Percentiles rank a stretch among this genome's conserved stretches.
Conservation (phyloP, 2,113 vertebrate genomes). For the Ciconia maguari region DNA sequence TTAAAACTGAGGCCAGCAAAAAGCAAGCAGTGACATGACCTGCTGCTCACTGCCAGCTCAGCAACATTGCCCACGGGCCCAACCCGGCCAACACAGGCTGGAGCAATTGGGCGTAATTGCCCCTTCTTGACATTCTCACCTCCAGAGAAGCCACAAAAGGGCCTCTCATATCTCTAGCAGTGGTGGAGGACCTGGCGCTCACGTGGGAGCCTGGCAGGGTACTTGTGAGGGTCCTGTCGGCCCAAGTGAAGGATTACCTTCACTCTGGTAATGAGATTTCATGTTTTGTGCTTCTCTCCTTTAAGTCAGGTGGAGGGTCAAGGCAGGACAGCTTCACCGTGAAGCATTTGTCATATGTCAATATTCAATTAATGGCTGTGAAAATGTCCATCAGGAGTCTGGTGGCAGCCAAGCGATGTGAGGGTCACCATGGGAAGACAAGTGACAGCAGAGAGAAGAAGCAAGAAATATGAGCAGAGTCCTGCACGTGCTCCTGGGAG, state of each 20-base stretch:
- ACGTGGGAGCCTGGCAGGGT: not conserved
- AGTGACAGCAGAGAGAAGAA: not conserved
- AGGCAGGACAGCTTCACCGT: not conserved
- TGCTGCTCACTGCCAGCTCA: not conserved
- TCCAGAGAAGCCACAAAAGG: not conserved
- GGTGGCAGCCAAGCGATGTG: not conserved
- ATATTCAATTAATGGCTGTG: slow-evolving; percentile 20
- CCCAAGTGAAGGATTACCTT: not conserved
- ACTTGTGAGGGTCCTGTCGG: not conserved
- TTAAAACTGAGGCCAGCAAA: not conserved
- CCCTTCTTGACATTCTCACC: not conserved
- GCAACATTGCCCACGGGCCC: not conserved
- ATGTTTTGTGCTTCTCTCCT: not conserved
- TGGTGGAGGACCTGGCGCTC: not conserved
- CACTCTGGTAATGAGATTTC: not conserved
- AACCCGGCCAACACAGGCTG: accelerated
- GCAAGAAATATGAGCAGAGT: not conserved
- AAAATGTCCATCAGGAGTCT: not conserved
- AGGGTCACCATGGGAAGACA: not conserved
- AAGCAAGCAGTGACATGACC: not conserved
- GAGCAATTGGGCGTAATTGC: not conserved
- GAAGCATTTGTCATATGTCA: not conserved
- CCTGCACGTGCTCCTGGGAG: not conserved
- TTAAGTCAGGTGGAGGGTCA: not conserved
- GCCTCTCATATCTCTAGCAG: not conserved